Conservation (phyloP, 2,888 invertebrate genomes). For the Pediacus dermestoides region DNA sequence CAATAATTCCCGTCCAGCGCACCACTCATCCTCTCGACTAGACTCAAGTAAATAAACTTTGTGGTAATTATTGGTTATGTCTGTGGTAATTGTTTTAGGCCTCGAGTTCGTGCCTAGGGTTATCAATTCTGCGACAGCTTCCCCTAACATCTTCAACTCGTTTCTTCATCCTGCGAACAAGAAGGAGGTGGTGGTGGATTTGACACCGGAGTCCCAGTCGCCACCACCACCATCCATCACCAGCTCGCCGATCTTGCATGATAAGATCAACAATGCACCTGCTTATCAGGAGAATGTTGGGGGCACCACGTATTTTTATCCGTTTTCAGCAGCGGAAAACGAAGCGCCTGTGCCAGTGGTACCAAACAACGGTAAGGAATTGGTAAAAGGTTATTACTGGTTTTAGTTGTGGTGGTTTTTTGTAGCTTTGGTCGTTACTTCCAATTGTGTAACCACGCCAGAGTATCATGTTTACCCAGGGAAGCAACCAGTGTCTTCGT, state of each 20-base stretch:
- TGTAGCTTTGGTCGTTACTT: too few species aligned
- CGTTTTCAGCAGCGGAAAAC: constrained; percentile 20
- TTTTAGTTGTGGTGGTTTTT: constrained; percentile 12
- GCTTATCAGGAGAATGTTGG: constrained; percentile 79
- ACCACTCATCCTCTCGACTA: constrained; percentile 24
- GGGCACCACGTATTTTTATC: constrained; percentile 93
- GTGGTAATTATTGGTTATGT: constrained; percentile 9
- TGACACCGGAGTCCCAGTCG: constrained; percentile 32
- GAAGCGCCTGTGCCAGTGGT: not conserved
- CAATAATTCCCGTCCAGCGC: constrained; percentile 32
- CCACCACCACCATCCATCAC: constrained; percentile 44
- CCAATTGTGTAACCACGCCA: constrained; percentile 32
- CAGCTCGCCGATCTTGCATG: constrained; percentile 47
- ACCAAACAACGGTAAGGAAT: constrained; percentile 12
- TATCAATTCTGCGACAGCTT: constrained; percentile 32
- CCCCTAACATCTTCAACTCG: constrained; percentile 48
- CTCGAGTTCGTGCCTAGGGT: constrained; percentile 35
- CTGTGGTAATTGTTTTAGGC: constrained; percentile 25
- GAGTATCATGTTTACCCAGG: constrained; percentile 63
- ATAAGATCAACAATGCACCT: constrained; percentile 38
- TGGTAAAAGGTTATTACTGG: constrained; percentile 5
- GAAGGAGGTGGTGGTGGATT: constrained; percentile 29
- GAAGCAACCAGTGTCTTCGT: constrained; percentile 57
- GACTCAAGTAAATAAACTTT: constrained; percentile 31
- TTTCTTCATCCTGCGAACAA: constrained; percentile 36